A percentile compares a stretch with the other conserved stretches of the same genome.
Conservation (phyloP, 2,888 invertebrate genomes). For the Hoplodrina ambigua region DNA sequence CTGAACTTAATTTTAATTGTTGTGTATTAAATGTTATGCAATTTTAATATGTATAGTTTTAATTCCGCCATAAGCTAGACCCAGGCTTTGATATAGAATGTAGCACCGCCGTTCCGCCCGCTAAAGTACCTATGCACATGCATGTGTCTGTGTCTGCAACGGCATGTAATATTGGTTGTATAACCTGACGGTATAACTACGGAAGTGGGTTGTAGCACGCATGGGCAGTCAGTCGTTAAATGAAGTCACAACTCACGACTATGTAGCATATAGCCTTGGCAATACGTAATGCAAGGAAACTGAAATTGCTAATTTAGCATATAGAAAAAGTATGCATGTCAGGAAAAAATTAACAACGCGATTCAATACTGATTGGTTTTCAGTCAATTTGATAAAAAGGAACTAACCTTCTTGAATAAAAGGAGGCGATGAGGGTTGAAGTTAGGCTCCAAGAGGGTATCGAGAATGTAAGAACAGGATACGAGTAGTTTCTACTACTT, state of each 20-base stretch:
- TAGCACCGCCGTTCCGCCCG: not conserved
- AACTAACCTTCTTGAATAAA: constrained; percentile 23
- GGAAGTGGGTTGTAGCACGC: constrained; percentile 57
- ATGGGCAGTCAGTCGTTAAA: constrained; percentile 62
- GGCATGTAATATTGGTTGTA: constrained; percentile 53
- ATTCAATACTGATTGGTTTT: constrained; percentile 43
- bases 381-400: constrained; percentile 37
- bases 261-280: constrained; percentile 43
- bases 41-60: not conserved
- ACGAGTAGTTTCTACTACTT: constrained; percentile 1
- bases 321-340: constrained; percentile 33
- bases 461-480: not conserved
- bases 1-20: constrained; percentile 7
- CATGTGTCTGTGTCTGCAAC: constrained; percentile 12
- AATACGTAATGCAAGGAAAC: constrained; percentile 52
- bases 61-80: not conserved
- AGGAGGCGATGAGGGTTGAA: not conserved
- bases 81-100: not conserved
- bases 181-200: constrained; percentile 51
- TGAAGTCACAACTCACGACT: constrained; percentile 51
- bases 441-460: not conserved
- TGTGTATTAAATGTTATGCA: constrained; percentile 13
- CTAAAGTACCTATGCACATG: not conserved
- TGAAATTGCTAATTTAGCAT: constrained; percentile 32
- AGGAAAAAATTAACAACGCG: constrained; percentile 39